These are phyloP conservation scores for Cataglyphis cursor DNA, from an alignment of 2,888 invertebrate species.

Conservation along the genomic window DNA sequence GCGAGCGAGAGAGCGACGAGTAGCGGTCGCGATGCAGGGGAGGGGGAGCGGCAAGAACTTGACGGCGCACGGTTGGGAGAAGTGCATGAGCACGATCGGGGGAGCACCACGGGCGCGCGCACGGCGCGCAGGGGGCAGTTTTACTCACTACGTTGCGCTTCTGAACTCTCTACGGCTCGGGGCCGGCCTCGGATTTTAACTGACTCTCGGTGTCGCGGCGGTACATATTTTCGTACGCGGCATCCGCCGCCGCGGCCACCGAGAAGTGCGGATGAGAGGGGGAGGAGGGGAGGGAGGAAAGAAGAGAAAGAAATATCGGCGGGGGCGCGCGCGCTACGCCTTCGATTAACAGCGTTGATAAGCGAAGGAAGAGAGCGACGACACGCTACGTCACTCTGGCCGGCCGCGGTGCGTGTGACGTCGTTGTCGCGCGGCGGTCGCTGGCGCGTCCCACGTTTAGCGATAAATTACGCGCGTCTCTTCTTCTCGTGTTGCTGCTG, in stretches of 20 bases:
- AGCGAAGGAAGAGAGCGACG: constrained; percentile 60
- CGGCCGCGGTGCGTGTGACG: constrained; percentile 61
- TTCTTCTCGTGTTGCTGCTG: not conserved
- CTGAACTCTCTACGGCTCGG: constrained; percentile 70
- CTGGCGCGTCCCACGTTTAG: constrained; percentile 31
- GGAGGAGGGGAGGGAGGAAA: not conserved
- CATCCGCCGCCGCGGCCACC: constrained; percentile 29
- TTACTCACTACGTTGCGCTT: constrained; percentile 74
- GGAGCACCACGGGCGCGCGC: constrained; percentile 78
- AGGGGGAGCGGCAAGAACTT: constrained; percentile 78
- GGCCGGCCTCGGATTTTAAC: constrained; percentile 67
- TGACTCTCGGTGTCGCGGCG: constrained; percentile 66
- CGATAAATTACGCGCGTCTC: constrained; percentile 70
- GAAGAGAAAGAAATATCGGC: not conserved
- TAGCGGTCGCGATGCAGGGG: constrained; percentile 43
- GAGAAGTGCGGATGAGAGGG: not conserved
- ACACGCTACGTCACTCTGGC: constrained; percentile 69
- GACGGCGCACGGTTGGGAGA: constrained; percentile 74
- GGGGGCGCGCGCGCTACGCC: constrained; percentile 34
- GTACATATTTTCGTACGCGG: constrained; percentile 64
- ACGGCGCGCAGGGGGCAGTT: constrained; percentile 81
- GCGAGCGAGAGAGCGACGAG: constrained; percentile 53
- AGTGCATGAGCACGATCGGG: constrained; percentile 75
- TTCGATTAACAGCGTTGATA: constrained; percentile 66
- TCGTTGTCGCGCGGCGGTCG: constrained; percentile 43